A percentile compares a stretch with the other conserved stretches of the same genome.
These are phyloP conservation scores for Pterocles burchelli DNA, from an alignment of 2,113 vertebrate genomes.

Conservation along the genomic window DNA sequence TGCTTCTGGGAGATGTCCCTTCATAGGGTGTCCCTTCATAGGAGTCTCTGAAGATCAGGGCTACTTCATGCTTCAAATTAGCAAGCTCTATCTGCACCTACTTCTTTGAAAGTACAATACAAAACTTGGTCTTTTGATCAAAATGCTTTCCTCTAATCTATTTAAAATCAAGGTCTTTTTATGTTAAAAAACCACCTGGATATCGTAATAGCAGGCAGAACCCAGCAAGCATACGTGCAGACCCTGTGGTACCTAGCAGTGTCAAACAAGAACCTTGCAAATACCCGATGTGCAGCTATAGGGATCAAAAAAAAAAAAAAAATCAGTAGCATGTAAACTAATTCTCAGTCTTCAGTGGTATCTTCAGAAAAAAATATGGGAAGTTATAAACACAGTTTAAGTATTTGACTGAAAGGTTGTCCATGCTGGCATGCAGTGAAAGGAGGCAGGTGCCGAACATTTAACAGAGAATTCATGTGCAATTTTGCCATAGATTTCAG, in stretches of 20 bases:
- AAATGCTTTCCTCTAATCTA: neutral
- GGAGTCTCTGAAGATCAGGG: neutral
- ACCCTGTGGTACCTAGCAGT: neutral
- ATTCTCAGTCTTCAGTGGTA: neutral
- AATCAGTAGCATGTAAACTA: neutral
- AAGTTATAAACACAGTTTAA: neutral
- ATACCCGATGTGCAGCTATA: neutral
- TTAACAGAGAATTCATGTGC: neutral
- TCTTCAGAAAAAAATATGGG: neutral
- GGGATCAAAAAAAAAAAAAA: neutral
- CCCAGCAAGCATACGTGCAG: neutral
- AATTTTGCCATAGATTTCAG: neutral
- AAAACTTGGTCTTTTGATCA: neutral
- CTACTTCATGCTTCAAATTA: neutral
- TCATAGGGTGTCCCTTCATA: neutral
- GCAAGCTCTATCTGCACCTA: neutral
- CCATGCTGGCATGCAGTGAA: neutral
- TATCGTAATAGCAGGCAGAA: neutral
- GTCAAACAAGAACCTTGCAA: neutral
- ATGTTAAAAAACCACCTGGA: neutral
- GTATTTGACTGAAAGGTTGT: neutral
- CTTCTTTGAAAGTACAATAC: neutral
- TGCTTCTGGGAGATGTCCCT: neutral
- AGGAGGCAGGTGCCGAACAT: neutral
- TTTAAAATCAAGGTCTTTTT: neutral